A percentile compares a stretch with the other conserved stretches of the same genome.
Evolutionary conservation across 2,888 invertebrate genomes (phyloP).

Genomic region (Pollenia amentaria): DNA sequence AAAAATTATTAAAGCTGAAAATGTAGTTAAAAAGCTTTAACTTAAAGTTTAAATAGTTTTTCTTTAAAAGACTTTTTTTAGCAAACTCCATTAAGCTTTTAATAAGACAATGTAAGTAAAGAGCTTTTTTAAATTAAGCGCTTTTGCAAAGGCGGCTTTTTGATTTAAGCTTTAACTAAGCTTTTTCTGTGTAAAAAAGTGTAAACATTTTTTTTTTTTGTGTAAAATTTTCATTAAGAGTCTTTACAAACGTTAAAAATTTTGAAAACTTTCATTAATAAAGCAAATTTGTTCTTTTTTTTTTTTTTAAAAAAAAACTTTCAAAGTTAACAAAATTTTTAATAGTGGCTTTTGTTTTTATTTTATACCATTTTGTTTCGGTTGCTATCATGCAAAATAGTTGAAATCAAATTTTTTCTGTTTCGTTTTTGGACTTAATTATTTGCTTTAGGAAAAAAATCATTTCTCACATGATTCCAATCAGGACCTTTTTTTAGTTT

Average conservation of each 20-base stretch:
- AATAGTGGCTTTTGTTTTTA: conserved; percentile 64
- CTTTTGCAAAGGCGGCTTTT: neutral
- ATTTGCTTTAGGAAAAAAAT: conserved; percentile 74
- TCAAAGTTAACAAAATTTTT: conserved; percentile 70
- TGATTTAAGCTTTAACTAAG: neutral
- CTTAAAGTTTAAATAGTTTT: no score
- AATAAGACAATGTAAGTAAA: no score
- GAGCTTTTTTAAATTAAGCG: no score
- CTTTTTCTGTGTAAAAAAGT: neutral
- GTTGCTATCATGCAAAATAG: conserved; percentile 83
- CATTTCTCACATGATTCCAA: conserved; percentile 84
- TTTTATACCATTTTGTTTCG: conserved; percentile 28
- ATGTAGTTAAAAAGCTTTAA: no score
- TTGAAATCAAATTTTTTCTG: conserved; percentile 79
- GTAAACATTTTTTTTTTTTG: conserved; percentile 41
- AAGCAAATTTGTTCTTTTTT: conserved; percentile 10
- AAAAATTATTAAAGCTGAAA: no score
- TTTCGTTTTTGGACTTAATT: conserved; percentile 62
- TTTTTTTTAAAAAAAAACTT: conserved; percentile 41
- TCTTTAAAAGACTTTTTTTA: no score
- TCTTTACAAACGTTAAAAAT: conserved; percentile 83
- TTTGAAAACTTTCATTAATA: conserved; percentile 67
- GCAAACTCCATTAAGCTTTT: no score
- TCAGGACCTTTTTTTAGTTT: conserved; percentile 68
- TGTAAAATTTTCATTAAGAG: conserved; percentile 83